A percentile compares a stretch with the other conserved stretches of the same genome.
These are phyloP conservation scores for Neoniphon sammara DNA, from an alignment of 2,797 vertebrate genomes.

Conservation along the genomic window DNA sequence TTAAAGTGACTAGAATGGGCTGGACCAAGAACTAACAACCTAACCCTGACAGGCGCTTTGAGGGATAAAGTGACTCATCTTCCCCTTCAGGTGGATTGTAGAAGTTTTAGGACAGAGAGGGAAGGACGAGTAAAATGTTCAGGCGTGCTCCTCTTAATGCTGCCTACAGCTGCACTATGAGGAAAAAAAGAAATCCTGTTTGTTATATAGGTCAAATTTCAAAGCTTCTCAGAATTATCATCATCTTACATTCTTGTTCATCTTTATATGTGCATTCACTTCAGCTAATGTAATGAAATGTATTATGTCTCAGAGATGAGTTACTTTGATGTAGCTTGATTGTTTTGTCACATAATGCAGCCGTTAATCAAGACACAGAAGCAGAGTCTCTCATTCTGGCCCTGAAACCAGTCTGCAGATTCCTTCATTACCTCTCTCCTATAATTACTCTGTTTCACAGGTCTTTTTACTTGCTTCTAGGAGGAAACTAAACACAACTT, in stretches of 20 bases:
- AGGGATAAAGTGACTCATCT: conserved; percentile 55
- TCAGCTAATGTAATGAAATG: background rate
- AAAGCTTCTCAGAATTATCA: background rate
- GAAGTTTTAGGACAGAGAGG: conserved; percentile 20
- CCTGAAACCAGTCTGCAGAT: conserved; percentile 42
- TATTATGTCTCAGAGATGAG: background rate
- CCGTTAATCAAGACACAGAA: background rate
- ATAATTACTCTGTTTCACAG: conserved; percentile 34
- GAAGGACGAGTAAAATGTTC: conserved; percentile 26
- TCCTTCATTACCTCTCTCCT: conserved; percentile 29
- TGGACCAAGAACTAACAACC: conserved; percentile 34
- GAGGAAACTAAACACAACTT: conserved; percentile 48
- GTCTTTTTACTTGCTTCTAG: conserved; percentile 28
- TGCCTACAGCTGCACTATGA: background rate
- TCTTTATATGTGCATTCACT: background rate
- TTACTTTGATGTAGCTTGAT: background rate
- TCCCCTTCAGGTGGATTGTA: conserved; percentile 32
- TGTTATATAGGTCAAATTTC: background rate
- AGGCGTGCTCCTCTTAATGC: conserved; percentile 31
- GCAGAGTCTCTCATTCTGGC: background rate
- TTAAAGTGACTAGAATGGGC: conserved; percentile 10
- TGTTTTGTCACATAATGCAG: background rate
- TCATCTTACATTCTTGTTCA: background rate
- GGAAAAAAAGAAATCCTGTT: background rate
- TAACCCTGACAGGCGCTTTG: conserved; percentile 28